Percentiles rank a stretch among this genome's conserved stretches.
phyloP scores from a whole-genome alignment of 2,888 invertebrate genomes.

The Lasioglossum vierecki region DNA sequence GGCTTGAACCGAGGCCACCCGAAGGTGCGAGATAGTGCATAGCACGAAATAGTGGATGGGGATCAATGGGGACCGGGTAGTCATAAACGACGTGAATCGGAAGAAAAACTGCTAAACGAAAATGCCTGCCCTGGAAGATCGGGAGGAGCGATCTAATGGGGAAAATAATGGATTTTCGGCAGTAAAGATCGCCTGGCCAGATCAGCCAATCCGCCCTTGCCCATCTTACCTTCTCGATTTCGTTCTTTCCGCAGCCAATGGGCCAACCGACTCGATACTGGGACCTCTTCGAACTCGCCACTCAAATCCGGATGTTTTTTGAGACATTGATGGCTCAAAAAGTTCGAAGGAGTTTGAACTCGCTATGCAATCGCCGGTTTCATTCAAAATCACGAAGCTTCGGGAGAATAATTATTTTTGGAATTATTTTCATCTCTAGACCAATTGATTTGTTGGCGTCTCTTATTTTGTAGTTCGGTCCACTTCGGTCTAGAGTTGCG shows the following conservation, averaged over 20 bases:
- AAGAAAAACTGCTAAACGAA: conserved; percentile 84
- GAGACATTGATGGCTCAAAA: not conserved
- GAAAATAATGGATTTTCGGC: conserved; percentile 83
- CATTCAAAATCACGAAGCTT: not conserved
- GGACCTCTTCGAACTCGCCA: conserved; percentile 14
- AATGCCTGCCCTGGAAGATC: conserved; percentile 79
- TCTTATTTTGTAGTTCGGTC: not conserved
- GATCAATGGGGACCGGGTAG: conserved; percentile 66
- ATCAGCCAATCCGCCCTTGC: conserved; percentile 75
- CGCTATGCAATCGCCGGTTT: not conserved
- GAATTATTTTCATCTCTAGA: not conserved
- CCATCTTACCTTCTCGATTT: conserved; percentile 59
- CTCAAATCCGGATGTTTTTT: conserved; percentile 23
- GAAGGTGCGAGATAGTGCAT: conserved; percentile 69
- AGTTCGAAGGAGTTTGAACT: not conserved
- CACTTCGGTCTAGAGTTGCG: not conserved
- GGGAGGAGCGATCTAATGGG: conserved; percentile 81
- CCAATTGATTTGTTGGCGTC: not conserved
- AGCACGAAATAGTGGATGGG: conserved; percentile 58
- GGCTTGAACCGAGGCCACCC: conserved; percentile 63
- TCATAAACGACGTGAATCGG: conserved; percentile 82
- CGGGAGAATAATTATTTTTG: not conserved
- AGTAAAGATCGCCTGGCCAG: conserved; percentile 82
- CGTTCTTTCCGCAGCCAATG: conserved; percentile 44
- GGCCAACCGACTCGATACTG: conserved; percentile 33